Evolutionary conservation across 2,113 vertebrate species (phyloP).

Genomic region (Dicrurus megarhynchus): DNA sequence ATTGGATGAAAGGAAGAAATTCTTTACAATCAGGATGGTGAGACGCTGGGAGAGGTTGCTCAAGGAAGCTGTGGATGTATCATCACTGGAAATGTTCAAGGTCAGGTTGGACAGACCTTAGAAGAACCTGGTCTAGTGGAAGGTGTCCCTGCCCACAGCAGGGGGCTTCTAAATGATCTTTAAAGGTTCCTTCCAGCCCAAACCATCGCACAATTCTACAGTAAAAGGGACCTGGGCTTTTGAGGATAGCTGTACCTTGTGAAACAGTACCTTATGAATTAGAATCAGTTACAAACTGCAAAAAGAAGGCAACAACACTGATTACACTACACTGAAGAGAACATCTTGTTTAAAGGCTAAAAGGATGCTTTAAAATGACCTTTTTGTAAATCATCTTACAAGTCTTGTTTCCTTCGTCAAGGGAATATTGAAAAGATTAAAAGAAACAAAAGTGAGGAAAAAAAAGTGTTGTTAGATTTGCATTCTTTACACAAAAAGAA

Average conservation of each 20-base stretch:
- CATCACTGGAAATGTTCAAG: not conserved
- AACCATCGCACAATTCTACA: accelerated
- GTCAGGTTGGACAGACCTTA: not conserved
- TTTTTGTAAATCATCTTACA: not conserved
- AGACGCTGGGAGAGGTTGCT: not conserved
- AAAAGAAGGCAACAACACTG: not conserved
- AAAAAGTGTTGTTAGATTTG: not conserved
- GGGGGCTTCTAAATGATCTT: not conserved
- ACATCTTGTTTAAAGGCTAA: not conserved
- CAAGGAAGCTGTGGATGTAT: not conserved
- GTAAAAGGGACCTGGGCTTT: not conserved
- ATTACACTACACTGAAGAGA: not conserved
- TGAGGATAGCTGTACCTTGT: not conserved
- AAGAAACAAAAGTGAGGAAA: not conserved
- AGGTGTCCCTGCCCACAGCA: not conserved
- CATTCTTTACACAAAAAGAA: not conserved
- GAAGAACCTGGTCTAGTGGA: not conserved
- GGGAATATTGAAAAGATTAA: not conserved
- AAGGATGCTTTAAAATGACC: not conserved
- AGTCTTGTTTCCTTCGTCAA: not conserved
- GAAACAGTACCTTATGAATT: not conserved
- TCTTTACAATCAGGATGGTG: not conserved
- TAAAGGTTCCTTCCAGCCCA: not conserved
- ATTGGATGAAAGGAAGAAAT: not conserved
- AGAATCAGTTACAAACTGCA: not conserved